These are phyloP conservation scores for Petrophora chlorosata DNA, from an alignment of 2,888 invertebrate species.

Conservation along the genomic window DNA sequence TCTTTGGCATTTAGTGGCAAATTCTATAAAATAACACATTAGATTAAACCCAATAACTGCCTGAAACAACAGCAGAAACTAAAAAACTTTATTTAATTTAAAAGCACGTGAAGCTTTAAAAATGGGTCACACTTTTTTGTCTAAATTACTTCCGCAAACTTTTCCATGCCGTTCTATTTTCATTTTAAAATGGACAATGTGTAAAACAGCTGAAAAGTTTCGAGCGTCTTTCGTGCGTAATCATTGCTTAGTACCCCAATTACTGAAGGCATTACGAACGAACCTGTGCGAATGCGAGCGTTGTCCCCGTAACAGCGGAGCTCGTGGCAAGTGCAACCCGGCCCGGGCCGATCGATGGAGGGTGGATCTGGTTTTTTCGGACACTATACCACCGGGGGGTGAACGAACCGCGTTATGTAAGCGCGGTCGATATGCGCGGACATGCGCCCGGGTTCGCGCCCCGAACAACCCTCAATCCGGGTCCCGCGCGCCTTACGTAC, in stretches of 20 bases:
- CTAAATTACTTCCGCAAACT: background rate
- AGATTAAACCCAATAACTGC: background rate
- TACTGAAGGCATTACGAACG: constrained; percentile 19
- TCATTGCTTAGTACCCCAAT: constrained; percentile 25
- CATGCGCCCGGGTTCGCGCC: constrained; percentile 57
- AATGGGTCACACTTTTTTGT: background rate
- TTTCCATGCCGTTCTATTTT: background rate
- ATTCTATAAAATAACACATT: background rate
- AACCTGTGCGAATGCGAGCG: constrained; percentile 28
- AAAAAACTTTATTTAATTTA: too few relatives aligned
- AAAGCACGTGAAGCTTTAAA: background rate
- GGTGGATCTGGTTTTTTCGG: constrained; percentile 82
- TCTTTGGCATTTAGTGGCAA: background rate
- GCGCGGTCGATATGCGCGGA: constrained; percentile 65
- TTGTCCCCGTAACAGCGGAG: constrained; percentile 27
- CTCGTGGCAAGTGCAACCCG: constrained; percentile 19
- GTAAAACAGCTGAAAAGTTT: background rate
- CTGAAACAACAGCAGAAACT: too few relatives aligned
- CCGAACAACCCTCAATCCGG: constrained; percentile 62
- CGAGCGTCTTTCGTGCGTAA: background rate
- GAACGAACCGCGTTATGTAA: constrained; percentile 81
- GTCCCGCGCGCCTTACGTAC: constrained; percentile 77
- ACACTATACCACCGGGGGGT: constrained; percentile 81
- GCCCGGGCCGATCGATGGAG: constrained; percentile 65
- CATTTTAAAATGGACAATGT: background rate